Evolutionary conservation across 2,888 invertebrate species (phyloP), one percentile per base, ranked within the genome.

Genomic region (Euclidia mi): DNA sequence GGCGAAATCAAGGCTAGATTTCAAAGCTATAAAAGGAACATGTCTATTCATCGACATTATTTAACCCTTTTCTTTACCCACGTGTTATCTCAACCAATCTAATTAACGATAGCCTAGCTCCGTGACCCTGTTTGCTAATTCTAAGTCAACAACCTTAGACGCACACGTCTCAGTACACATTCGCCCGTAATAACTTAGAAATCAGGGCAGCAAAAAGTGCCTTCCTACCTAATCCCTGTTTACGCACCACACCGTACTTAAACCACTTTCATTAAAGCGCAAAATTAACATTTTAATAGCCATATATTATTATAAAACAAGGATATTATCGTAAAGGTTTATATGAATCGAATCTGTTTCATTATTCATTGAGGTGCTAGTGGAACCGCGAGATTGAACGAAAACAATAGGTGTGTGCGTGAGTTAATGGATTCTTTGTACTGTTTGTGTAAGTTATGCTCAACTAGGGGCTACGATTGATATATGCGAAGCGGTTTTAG

Each of bases 211-310:
- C 92, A 93, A 94, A 92, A 92, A 91, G 71, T 84, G 82, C 83
- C 82, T 82, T 75, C 81, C 81, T 81, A 73, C 70, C 85, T 91
- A 92, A 94, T 89, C 91, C 91, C 81, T 80, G 85, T 92, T 92
- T 91, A 90, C 81, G 78, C 41, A 76, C 70, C 79, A 85, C 85
- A 83, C 85, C 85, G 82, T 78, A 90, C 90, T 92, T 90, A 93
- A 90, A 85, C 88, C 81, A 82, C 85, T 88, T 92, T 93, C 91
- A 93, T 92, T 93, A 92, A 87, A 84, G 85, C 84, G 71, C 82
- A 73, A 89, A 92, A 94, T 94, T 93, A 93, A 93, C 93, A 92
- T 93, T 92, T 93, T 92, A 91, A 94, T 87, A 85, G 85, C 85
- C 85, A 90, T 89, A 90, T 91, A 90, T 92, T 91, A 90, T 87